Conservation (phyloP, 2,797 vertebrate genomes). For the Denticeps clupeoides region DNA sequence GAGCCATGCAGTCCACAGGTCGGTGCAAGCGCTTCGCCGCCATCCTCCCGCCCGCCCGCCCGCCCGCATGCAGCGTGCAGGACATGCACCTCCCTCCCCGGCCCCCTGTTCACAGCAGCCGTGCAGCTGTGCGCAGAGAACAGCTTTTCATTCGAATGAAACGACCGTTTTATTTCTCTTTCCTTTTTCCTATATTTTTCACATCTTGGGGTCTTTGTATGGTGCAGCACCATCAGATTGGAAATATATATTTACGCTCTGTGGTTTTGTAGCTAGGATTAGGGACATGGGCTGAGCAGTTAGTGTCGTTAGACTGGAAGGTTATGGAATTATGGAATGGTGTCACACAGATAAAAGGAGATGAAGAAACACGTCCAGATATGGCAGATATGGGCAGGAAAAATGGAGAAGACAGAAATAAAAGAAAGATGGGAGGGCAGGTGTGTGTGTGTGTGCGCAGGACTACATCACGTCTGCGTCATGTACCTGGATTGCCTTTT, state of each 20-base stretch:
- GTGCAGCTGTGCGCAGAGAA: constrained; percentile 64
- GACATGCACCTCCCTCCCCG: constrained; percentile 27
- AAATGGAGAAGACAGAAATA: constrained; percentile 24
- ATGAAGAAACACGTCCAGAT: neutral
- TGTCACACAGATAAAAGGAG: constrained; percentile 56
- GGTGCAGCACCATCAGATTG: too few species aligned
- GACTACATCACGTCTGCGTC: too few species aligned
- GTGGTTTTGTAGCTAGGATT: constrained; percentile 29
- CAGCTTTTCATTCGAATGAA: constrained; percentile 49
- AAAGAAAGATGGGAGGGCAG: constrained; percentile 8
- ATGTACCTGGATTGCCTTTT: too few species aligned
- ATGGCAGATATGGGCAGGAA: constrained; percentile 10
- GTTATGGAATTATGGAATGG: constrained; percentile 61
- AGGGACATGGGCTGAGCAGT: constrained; percentile 42
- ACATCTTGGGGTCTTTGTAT: constrained; percentile 26
- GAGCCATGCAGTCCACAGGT: constrained; percentile 23
- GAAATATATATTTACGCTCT: too few species aligned
- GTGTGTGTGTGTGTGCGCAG: neutral
- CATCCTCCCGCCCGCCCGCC: constrained; percentile 18
- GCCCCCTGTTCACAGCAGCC: constrained; percentile 50
- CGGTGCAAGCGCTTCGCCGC: constrained; percentile 23
- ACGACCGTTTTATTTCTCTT: constrained; percentile 15
- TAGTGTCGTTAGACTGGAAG: constrained; percentile 51
- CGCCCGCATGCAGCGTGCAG: constrained; percentile 26
- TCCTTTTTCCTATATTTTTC: neutral